A percentile compares a stretch with the other conserved stretches of the same genome.
These are phyloP conservation scores for Coronaproctus castanopsis DNA, from an alignment of 2,888 invertebrate species.

Conservation along the genomic window DNA sequence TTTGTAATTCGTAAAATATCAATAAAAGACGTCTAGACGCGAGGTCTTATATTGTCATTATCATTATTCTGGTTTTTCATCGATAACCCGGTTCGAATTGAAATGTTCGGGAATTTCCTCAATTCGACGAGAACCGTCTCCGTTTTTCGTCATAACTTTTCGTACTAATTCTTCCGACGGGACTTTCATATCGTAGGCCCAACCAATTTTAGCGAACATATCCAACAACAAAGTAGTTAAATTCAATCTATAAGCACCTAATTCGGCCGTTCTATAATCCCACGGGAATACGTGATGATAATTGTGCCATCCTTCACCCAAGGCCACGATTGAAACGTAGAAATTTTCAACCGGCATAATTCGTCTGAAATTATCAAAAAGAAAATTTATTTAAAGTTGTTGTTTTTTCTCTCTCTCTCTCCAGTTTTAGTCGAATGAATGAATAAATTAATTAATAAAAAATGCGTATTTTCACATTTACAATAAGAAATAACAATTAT, in stretches of 20 bases:
- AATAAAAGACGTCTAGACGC: too few species aligned
- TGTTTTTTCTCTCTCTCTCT: too few species aligned
- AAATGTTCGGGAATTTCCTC: slow-evolving; percentile 3
- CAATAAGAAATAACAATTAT: too few species aligned
- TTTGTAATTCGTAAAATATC: too few species aligned
- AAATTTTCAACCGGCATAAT: slow-evolving; percentile 62
- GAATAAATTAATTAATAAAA: too few species aligned
- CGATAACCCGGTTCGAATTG: too few species aligned
- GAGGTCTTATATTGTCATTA: too few species aligned
- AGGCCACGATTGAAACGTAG: slow-evolving; percentile 45
- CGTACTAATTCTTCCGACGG: slow-evolving; percentile 7
- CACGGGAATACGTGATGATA: slow-evolving; percentile 76
- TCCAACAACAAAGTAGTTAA: slow-evolving; percentile 21
- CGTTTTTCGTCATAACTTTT: slow-evolving; percentile 32
- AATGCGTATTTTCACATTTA: too few species aligned
- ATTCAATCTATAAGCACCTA: slow-evolving; percentile 38
- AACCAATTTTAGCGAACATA: slow-evolving; percentile 17
- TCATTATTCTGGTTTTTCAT: too few species aligned
- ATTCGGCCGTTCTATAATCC: slow-evolving; percentile 55
- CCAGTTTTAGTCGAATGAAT: too few species aligned
- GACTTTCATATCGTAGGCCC: slow-evolving; percentile 9
- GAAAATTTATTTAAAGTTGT: too few species aligned
- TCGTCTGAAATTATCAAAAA: slow-evolving; percentile 32
- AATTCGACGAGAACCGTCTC: slow-evolving; percentile 29
- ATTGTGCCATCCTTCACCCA: slow-evolving; percentile 57